Evolutionary conservation across 2,888 invertebrate species (phyloP), one percentile per base, ranked within the genome.

Genomic region (Clepsis dumicolana): DNA sequence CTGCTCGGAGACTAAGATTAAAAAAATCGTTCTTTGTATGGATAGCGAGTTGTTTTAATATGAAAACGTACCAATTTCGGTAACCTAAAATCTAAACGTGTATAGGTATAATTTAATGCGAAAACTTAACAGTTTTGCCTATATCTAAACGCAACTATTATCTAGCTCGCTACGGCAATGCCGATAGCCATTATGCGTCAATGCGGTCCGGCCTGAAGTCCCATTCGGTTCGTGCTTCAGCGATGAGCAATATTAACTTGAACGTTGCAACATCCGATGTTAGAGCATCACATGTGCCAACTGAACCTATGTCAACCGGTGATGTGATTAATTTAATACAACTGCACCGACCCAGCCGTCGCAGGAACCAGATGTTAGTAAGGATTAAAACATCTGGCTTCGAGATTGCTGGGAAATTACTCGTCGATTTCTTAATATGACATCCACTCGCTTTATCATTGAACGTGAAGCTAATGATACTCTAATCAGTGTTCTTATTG

Each of bases 321-420:
- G 77, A 76, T 78, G 79, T 74, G 72, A 75, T 75, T 85, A 83
- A 86, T 85, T 84, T 81, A 80, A 82, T 82, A 80, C 78, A 72
- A 29, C 72, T 74, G 74, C 75, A 78, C 80, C 77, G 78, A 75
- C 75, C 80, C 81, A 81, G 78, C 77, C 77, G 77, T 73, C 75
- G 63, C 18, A 38, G 59, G 65, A 68, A 77, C 60, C 73, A 73
- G 32, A n/a, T 27, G 18, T 18, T 32, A 54, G 64, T 59, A 52
- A 41, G 1, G 41, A 48, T 48, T 48, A 27, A 24, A 24, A 27
- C 16, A 53, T 54, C 44, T 24, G 44, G 24, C 16, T 24, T 48
- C n/a, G 14, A 32, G 18, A 44, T 25, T 57, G 24, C 18, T 48
- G 21, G 21, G 18, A 48, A 48, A 48, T 48, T 16, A 18, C 2